A percentile compares a stretch with the other conserved stretches of the same genome.
phyloP scores from a whole-genome alignment of 2,797 vertebrate species.

The Thalassophryne amazonica region DNA sequence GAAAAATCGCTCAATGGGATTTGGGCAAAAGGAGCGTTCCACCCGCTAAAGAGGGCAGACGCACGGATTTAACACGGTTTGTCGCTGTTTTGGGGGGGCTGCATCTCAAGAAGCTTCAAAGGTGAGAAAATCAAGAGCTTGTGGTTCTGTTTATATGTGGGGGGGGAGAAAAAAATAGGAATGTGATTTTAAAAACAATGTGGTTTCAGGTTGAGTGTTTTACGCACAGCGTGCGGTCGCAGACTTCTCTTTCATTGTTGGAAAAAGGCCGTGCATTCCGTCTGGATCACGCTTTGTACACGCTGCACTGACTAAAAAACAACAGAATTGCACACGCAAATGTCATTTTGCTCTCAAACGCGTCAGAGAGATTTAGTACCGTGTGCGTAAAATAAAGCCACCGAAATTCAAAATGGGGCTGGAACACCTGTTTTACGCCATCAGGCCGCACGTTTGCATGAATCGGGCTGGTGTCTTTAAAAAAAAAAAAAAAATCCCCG shows the following conservation, averaged over 20 bases:
- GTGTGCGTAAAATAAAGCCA: conserved; percentile 23
- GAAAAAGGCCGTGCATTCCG: conserved; percentile 51
- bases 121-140: conserved; percentile 59
- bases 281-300: conserved; percentile 39
- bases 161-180: too few relatives aligned
- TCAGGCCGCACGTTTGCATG: conserved; percentile 65
- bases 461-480: too few relatives aligned
- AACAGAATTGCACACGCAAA: too few relatives aligned
- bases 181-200: too few relatives aligned
- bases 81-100: conserved; percentile 50
- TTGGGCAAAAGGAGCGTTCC: conserved; percentile 56
- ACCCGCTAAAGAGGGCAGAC: conserved; percentile 67
- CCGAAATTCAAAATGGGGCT: conserved; percentile 78
- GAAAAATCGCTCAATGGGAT: conserved; percentile 67
- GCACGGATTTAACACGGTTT: conserved; percentile 53
- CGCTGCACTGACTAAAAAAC: too few relatives aligned
- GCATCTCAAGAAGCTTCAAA: conserved; percentile 66
- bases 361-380: not conserved
- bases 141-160: not conserved
- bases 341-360: not conserved
- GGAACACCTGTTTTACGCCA: conserved; percentile 74
- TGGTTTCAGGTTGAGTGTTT: too few relatives aligned
- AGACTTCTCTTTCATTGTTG: conserved; percentile 64
- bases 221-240: not conserved
- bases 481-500: conserved; percentile 48